Evolutionary conservation across 2,113 vertebrate species (phyloP).

Genomic region (Atrichornis clamosus): DNA sequence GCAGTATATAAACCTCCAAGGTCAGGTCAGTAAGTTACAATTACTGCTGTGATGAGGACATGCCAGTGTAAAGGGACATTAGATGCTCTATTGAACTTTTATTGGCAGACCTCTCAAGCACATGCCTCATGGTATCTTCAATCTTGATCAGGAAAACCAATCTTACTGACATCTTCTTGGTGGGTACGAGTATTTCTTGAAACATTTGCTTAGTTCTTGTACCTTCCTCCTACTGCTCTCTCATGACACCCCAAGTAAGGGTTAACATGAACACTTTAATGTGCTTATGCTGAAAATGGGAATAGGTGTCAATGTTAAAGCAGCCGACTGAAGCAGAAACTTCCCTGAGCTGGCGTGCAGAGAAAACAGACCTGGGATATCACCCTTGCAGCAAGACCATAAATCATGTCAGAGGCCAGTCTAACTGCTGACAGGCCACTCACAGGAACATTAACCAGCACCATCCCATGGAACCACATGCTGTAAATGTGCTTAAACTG

Average conservation of each 20-base stretch:
- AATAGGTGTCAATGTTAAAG: not conserved
- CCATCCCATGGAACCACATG: not conserved
- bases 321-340: not conserved
- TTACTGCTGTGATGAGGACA: not conserved
- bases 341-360: not conserved
- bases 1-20: not conserved
- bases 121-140: not conserved
- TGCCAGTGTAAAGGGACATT: not conserved
- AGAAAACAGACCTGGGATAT: not conserved
- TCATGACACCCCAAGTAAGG: not conserved
- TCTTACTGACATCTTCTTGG: not conserved
- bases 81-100: not conserved
- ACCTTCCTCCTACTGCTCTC: not conserved
- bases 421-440: not conserved
- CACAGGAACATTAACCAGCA: not conserved
- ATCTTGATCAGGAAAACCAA: not conserved
- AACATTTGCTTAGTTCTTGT: not conserved
- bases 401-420: not conserved
- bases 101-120: not conserved
- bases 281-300: not conserved
- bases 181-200: fast-evolving
- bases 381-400: not conserved
- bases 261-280: not conserved
- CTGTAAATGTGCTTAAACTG: not conserved
- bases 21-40: not conserved